These are phyloP conservation scores for Hipparchia sbordonii DNA, from an alignment of 2,888 invertebrate species.

Conservation along the genomic window DNA sequence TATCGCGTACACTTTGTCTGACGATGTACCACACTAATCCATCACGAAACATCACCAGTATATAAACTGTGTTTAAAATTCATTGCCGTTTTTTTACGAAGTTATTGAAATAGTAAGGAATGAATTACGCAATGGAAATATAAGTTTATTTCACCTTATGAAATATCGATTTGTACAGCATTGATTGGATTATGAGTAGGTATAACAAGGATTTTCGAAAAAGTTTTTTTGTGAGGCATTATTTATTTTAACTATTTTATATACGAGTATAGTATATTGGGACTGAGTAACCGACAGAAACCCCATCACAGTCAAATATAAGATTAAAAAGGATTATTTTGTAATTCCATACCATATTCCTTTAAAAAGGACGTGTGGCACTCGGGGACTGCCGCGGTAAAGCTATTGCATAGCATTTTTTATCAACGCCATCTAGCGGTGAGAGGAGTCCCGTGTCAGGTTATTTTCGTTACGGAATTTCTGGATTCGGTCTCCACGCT, in stretches of 20 bases:
- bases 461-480: no score
- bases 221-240: neutral
- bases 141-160: constrained; percentile 37
- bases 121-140: constrained; percentile 46
- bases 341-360: no score
- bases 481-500: no score
- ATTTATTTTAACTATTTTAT: neutral
- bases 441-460: no score
- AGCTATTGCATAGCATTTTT: no score
- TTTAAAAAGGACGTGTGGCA: no score
- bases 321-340: no score
- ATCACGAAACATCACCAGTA: constrained; percentile 27
- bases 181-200: constrained; percentile 63
- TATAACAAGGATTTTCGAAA: constrained; percentile 60
- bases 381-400: no score
- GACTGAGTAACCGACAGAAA: neutral
- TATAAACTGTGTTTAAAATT: constrained; percentile 33
- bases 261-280: neutral
- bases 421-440: no score
- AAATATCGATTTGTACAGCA: constrained; percentile 62
- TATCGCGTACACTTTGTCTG: constrained; percentile 68
- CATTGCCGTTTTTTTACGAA: constrained; percentile 41
- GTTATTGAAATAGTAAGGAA: neutral
- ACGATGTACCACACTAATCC: constrained; percentile 49
- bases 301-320: no score